These are phyloP conservation scores for Tiphia femorata DNA, from an alignment of 2,888 invertebrate genomes.

Conservation along the genomic window DNA sequence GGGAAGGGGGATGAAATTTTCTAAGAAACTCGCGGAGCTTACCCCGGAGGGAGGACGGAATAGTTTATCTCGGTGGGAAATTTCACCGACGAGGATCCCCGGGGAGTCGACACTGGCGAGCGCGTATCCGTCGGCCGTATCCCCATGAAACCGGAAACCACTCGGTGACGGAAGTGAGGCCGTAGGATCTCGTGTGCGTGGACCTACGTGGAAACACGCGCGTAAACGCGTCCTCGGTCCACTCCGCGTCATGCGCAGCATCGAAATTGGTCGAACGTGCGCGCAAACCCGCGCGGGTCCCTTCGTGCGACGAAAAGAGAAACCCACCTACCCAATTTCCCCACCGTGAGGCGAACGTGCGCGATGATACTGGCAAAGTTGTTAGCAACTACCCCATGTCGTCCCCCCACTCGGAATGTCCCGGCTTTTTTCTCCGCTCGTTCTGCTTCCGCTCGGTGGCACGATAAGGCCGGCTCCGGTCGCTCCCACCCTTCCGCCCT, in stretches of 20 bases:
- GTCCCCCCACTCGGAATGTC: background rate
- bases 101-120: slow-evolving; percentile 15
- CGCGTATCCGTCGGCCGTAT: slow-evolving; percentile 30
- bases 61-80: slow-evolving; percentile 34
- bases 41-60: slow-evolving; percentile 12
- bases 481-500: no score
- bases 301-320: background rate
- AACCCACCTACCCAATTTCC: background rate
- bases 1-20: slow-evolving; percentile 20
- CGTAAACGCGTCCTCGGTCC: background rate
- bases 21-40: slow-evolving; percentile 23
- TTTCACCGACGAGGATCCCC: slow-evolving; percentile 24
- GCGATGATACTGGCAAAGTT: slow-evolving; percentile 41
- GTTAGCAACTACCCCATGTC: slow-evolving; percentile 23
- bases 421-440: background rate
- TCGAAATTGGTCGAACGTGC: background rate
- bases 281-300: background rate
- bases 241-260: background rate
- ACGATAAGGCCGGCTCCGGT: slow-evolving; percentile 36
- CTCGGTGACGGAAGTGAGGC: slow-evolving; percentile 12
- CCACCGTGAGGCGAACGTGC: background rate
- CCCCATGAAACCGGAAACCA: slow-evolving; percentile 27
- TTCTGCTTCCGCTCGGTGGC: background rate
- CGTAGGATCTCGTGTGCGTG: slow-evolving; percentile 13
- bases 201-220: background rate